A percentile compares a stretch with the other conserved stretches of the same genome.
Conservation (phyloP, 2,888 invertebrate species). For the Cloeon dipterum region DNA sequence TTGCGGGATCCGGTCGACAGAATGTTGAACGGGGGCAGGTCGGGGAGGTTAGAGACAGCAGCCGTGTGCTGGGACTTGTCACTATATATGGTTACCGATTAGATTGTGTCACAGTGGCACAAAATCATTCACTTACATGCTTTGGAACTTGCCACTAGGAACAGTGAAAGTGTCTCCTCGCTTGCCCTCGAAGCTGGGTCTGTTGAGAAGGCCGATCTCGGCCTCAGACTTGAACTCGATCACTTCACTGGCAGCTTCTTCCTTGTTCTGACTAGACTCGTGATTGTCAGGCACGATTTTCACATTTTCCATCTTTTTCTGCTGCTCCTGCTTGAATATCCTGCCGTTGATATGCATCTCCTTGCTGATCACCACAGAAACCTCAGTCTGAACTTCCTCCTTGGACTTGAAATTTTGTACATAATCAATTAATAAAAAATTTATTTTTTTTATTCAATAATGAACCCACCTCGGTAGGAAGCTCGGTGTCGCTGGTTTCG, state of each 20-base stretch:
- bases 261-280: too few species aligned
- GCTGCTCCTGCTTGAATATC: too few species aligned
- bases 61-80: slow-evolving; percentile 1
- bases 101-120: too few species aligned
- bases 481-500: too few species aligned
- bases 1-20: background rate
- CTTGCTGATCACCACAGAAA: slow-evolving; percentile 9
- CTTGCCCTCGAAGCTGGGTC: slow-evolving; percentile 6
- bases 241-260: background rate
- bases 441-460: too few species aligned
- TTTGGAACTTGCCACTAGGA: slow-evolving; percentile 6
- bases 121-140: background rate
- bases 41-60: slow-evolving; percentile 1
- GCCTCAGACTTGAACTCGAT: slow-evolving; percentile 10
- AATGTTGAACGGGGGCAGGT: background rate
- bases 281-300: background rate
- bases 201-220: slow-evolving; percentile 9
- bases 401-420: too few species aligned
- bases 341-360: slow-evolving; percentile 2
- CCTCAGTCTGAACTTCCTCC: slow-evolving; percentile 8
- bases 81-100: too few species aligned
- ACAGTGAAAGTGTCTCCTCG: slow-evolving; percentile 7
- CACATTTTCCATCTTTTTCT: background rate
- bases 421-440: too few species aligned
- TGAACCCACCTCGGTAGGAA: too few species aligned